These are phyloP conservation scores for Platalea minor DNA, from an alignment of 2,797 vertebrate genomes.

Conservation along the genomic window DNA sequence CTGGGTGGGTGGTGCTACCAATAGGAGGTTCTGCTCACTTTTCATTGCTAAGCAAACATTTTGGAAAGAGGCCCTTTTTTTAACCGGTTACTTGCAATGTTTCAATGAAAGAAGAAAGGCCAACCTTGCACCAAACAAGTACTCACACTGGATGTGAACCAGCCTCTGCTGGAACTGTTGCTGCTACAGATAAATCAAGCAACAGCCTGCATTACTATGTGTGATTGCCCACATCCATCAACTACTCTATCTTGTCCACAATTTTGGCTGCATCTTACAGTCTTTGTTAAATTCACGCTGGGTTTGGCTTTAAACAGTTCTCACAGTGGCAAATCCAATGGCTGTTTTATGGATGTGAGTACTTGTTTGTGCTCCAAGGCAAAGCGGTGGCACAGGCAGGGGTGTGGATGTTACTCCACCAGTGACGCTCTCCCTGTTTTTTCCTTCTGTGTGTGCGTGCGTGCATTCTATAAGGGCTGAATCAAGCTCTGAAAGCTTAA, in stretches of 20 bases:
- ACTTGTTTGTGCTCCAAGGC: not conserved
- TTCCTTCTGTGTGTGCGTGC: not conserved
- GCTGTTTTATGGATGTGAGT: not conserved
- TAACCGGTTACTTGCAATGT: not conserved
- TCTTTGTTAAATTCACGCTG: not conserved
- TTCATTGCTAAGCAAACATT: not conserved
- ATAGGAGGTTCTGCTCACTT: not conserved
- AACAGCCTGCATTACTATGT: not conserved
- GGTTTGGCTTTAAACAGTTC: not conserved
- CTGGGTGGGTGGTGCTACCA: not conserved
- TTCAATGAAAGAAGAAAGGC: not conserved
- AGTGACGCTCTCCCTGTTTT: accelerated
- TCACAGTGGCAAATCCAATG: not conserved
- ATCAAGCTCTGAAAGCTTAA: not conserved
- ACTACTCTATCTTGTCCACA: not conserved
- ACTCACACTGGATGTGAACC: not conserved
- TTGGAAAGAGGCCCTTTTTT: not conserved
- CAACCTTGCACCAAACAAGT: not conserved
- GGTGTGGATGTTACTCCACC: not conserved
- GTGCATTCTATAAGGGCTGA: not conserved
- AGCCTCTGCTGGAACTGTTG: not conserved
- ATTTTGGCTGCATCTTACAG: not conserved
- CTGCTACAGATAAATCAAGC: constrained; percentile 19
- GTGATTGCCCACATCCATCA: constrained; percentile 53
- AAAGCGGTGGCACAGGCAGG: accelerated